These are phyloP conservation scores for Avahi laniger DNA, from an alignment of 2,797 vertebrate species.

Conservation along the genomic window DNA sequence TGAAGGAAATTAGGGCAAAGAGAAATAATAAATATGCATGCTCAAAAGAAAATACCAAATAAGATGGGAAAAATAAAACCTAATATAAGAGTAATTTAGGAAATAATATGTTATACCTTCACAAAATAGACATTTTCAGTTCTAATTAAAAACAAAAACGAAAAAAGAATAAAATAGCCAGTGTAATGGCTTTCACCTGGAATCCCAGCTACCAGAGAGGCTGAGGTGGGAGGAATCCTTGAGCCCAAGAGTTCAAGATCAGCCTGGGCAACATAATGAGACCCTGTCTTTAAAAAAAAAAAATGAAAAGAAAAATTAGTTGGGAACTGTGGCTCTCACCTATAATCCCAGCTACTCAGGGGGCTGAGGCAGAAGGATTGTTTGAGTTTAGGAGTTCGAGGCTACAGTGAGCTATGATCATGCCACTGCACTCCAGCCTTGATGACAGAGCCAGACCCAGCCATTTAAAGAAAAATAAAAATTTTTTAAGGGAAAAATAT, in stretches of 20 bases:
- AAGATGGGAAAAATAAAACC: neutral
- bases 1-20: neutral
- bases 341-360: neutral
- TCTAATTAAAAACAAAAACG: neutral
- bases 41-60: slow-evolving; percentile 1
- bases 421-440: neutral
- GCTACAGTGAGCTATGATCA: neutral
- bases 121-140: neutral
- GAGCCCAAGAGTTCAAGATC: neutral
- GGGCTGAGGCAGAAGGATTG: neutral
- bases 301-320: too few species aligned
- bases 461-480: neutral
- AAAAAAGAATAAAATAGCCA: neutral
- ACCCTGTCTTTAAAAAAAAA: too few species aligned
- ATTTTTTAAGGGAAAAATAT: neutral
- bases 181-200: neutral
- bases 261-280: too few species aligned
- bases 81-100: neutral
- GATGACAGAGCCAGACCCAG: neutral
- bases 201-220: neutral
- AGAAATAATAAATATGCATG: neutral
- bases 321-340: neutral
- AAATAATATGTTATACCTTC: neutral
- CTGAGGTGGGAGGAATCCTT: neutral
- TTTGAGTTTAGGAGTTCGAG: neutral